Conservation (phyloP, 1,140 invertebrate species). For the Hyles vespertilio region DNA sequence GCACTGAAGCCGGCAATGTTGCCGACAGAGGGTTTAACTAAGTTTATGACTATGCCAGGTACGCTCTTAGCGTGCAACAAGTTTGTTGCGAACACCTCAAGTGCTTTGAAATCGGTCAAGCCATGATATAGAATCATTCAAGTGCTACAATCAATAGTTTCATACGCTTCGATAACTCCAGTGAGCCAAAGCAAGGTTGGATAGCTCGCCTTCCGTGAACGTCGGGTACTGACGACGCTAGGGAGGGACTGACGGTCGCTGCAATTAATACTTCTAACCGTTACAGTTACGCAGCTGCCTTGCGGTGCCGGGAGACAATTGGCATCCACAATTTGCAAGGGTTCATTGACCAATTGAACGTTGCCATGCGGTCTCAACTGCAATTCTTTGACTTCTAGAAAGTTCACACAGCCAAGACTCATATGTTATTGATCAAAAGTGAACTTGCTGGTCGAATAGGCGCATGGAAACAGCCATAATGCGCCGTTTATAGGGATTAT, state of each 20-base stretch:
- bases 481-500: too few relatives aligned
- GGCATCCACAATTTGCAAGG: conserved; percentile 42
- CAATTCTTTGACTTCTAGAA: conserved; percentile 25
- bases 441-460: too few relatives aligned
- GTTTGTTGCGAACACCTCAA: conserved; percentile 68
- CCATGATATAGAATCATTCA: conserved; percentile 25
- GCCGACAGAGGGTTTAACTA: conserved; percentile 65
- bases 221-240: not conserved
- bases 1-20: conserved; percentile 57
- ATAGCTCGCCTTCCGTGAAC: conserved; percentile 2
- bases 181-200: not conserved
- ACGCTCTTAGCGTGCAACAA: conserved; percentile 66
- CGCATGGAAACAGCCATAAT: too few relatives aligned
- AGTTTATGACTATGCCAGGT: conserved; percentile 67
- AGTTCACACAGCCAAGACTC: conserved; percentile 1
- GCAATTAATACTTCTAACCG: conserved; percentile 52
- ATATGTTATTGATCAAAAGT: too few relatives aligned
- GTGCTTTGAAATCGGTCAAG: conserved; percentile 67
- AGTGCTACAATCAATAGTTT: conserved; percentile 18
- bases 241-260: conserved; percentile 43
- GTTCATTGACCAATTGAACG: conserved; percentile 46
- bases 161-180: conserved; percentile 9
- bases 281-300: conserved; percentile 42
- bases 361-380: conserved; percentile 24
- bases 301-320: conserved; percentile 44